These are phyloP conservation scores for Pseudomyrmex cubaensis DNA, from an alignment of 1,140 invertebrate species.

Conservation along the genomic window DNA sequence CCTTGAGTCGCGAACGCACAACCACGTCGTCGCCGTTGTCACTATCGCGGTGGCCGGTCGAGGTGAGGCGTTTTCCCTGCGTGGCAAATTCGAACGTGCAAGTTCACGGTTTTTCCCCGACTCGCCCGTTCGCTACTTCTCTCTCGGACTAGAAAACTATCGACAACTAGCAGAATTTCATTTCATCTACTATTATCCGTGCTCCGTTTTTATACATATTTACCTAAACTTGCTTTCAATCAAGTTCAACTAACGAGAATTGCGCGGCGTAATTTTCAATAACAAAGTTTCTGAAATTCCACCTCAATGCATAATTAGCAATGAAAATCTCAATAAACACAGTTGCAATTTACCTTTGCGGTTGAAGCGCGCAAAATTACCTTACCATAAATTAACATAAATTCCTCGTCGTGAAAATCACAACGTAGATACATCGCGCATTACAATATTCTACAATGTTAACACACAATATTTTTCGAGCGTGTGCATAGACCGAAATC, in stretches of 20 bases:
- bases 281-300: background rate
- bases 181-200: too few species aligned
- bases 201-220: too few species aligned
- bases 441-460: background rate
- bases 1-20: constrained; percentile 29
- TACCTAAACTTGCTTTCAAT: background rate
- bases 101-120: constrained; percentile 43
- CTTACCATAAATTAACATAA: constrained; percentile 17
- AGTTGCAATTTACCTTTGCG: constrained; percentile 3
- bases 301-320: constrained; percentile 9
- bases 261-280: background rate
- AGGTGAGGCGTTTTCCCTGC: constrained; percentile 6
- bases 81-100: background rate
- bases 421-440: background rate
- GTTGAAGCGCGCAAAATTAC: background rate
- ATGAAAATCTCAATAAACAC: background rate
- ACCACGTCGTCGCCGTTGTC: background rate
- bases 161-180: too few species aligned
- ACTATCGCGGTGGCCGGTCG: constrained; percentile 14
- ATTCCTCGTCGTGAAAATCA: constrained; percentile 6
- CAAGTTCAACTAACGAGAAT: background rate
- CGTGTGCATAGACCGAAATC: background rate
- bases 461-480: background rate
- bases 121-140: background rate
- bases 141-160: background rate